Base-by-base conservation (phyloP, 2,888 invertebrate species). In the Rhagonycha fulva region DNA sequence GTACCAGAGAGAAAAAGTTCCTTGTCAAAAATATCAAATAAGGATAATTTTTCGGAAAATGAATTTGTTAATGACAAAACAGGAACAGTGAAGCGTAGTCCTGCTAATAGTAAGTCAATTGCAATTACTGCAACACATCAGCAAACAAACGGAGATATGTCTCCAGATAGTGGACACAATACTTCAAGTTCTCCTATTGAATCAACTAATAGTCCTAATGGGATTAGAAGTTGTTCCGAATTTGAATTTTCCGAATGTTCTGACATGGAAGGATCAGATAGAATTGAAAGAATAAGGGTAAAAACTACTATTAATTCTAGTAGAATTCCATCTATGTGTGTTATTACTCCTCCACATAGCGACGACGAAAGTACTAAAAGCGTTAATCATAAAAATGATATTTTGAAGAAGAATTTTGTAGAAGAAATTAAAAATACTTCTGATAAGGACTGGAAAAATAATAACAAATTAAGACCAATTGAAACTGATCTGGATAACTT, bases 301-400 rank as follows among this genome's bases (percentile, higher is more conserved):
- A 97, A 96, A 88, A 97, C 96, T 0, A 94, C 94, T 1, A 95
- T 97, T 63, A 95, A 94, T 84, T 94, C 95, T 71, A 95, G 95
- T 82, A 91, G 96, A 81, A 97, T 97, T 84, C 97, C 97, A 1
- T 96, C 96, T 5, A 95, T 97, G 94, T 97, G 96, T 87, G 95
- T 96, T 3, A 96, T 96, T 70, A 96, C 96, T 14, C 96, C 96
- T 4, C 93, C 94, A 0, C 94, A 94, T 78, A 96, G 96, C 79
- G 96, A 96, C 82, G 96, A 96, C 83, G 96, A 96, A 86, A 93
- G 92, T 80, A 90, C 91, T 76, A 87, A 82, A 83, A 89, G 85
- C 47, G 32, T 68, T 62, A 78, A 74, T 67, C 11, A 76, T 26
- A 66, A 70, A 62, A 60, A 66, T 12, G 28, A 60, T 26, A 70